These are phyloP conservation scores for Nemopilema nomurai DNA, from an alignment of 30 jellyfish, hydroid and myxozoan genomes.

Conservation along the genomic window DNA sequence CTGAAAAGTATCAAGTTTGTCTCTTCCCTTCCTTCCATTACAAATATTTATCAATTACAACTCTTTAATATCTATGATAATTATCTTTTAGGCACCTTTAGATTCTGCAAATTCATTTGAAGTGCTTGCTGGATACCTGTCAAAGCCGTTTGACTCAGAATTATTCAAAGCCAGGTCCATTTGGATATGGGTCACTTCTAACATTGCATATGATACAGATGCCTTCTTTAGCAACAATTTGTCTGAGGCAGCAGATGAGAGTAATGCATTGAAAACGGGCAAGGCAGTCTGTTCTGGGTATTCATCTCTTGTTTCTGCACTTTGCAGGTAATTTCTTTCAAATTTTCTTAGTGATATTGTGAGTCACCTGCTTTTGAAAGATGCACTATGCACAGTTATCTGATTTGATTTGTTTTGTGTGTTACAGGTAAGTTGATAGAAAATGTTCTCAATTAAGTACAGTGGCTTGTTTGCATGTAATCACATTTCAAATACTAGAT, in stretches of 20 bases:
- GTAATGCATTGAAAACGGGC: conserved; percentile 39
- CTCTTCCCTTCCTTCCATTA: neutral
- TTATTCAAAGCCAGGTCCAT: conserved; percentile 59
- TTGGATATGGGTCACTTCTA: conserved; percentile 87
- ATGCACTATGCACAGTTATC: too few relatives aligned
- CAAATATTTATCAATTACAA: neutral
- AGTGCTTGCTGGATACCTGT: conserved; percentile 42
- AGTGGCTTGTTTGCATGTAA: too few relatives aligned
- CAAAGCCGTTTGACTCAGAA: conserved; percentile 48
- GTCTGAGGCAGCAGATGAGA: conserved; percentile 30
- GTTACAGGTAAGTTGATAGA: too few relatives aligned
- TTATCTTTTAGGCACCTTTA: conserved; percentile 52
- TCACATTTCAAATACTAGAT: too few relatives aligned
- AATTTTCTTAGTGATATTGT: neutral
- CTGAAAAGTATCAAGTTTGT: neutral
- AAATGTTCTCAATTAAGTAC: too few relatives aligned
- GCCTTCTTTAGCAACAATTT: conserved; percentile 31
- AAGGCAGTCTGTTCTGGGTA: conserved; percentile 84
- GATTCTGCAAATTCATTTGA: conserved; percentile 33
- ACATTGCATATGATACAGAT: conserved; percentile 69
- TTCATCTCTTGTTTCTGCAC: conserved; percentile 45
- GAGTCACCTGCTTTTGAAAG: neutral
- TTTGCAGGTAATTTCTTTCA: conserved; percentile 50
- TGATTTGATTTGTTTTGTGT: too few relatives aligned
- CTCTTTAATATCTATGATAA: neutral